phyloP scores from a whole-genome alignment of 2,797 vertebrate genomes.

The Valencia hispanica region DNA sequence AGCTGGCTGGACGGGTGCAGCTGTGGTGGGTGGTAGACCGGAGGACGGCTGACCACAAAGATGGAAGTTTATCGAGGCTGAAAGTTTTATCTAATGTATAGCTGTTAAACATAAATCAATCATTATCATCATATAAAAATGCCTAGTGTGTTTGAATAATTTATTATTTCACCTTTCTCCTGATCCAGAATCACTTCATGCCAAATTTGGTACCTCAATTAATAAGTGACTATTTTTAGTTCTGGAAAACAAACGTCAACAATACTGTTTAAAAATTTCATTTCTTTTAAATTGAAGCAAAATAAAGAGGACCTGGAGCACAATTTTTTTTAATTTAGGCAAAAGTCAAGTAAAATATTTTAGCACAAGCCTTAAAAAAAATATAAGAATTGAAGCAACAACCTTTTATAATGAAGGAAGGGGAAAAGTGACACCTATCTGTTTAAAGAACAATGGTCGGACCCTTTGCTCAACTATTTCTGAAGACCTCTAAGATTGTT shows the following conservation, averaged over 20 bases:
- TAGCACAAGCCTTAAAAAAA: too few relatives aligned
- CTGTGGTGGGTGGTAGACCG: slow-evolving; percentile 52
- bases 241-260: background rate
- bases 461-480: background rate
- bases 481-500: background rate
- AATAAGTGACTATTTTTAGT: too few relatives aligned
- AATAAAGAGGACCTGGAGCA: too few relatives aligned
- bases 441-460: background rate
- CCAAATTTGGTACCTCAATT: background rate
- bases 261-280: too few relatives aligned
- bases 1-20: slow-evolving; percentile 69
- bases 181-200: background rate
- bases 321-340: too few relatives aligned
- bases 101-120: background rate
- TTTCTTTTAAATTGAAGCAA: too few relatives aligned
- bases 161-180: too few relatives aligned
- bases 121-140: background rate
- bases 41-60: slow-evolving; percentile 44
- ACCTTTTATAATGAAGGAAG: background rate
- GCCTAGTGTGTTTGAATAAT: background rate
- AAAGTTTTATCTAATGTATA: slow-evolving; percentile 7
- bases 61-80: slow-evolving; percentile 42
- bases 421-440: background rate
- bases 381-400: too few relatives aligned
- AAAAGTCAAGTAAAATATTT: background rate